A percentile compares a stretch with the other conserved stretches of the same genome.
Evolutionary conservation across 2,113 vertebrate species (phyloP).

Genomic region (Crotalus tigris): DNA sequence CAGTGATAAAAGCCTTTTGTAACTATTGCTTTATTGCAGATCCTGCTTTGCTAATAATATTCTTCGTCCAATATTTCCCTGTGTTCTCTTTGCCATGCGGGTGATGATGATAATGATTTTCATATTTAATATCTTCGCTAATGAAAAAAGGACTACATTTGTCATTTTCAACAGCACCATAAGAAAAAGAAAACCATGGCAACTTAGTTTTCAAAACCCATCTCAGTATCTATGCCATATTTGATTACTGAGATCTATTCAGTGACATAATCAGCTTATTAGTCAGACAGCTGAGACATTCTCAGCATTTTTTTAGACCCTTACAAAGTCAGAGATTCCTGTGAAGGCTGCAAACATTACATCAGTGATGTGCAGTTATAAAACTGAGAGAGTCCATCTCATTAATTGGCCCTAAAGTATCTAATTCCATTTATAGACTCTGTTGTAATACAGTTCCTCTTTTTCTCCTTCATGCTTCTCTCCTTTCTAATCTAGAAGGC

Average conservation of each 20-base stretch:
- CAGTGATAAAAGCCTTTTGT: background rate
- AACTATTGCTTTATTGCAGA: background rate
- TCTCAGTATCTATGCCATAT: conserved; percentile 20
- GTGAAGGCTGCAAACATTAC: background rate
- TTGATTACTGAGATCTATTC: conserved; percentile 29
- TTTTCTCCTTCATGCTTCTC: background rate
- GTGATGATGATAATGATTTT: background rate
- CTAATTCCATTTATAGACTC: background rate
- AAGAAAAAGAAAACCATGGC: conserved; percentile 20
- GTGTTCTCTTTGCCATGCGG: background rate
- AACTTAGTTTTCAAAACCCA: conserved; percentile 18
- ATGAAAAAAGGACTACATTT: background rate
- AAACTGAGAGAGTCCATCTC: background rate
- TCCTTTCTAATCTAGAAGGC: background rate
- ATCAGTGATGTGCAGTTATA: background rate
- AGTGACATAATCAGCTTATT: conserved; percentile 28
- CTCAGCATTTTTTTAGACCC: background rate
- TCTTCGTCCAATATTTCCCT: background rate
- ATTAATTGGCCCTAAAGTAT: background rate
- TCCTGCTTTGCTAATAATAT: background rate
- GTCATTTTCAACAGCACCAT: conserved; percentile 13
- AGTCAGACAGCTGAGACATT: conserved; percentile 37
- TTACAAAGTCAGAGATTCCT: background rate
- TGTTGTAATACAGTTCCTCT: background rate
- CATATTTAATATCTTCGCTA: conserved; percentile 25